phyloP scores from a whole-genome alignment of 2,797 vertebrate genomes.

The Channallabes apus region DNA sequence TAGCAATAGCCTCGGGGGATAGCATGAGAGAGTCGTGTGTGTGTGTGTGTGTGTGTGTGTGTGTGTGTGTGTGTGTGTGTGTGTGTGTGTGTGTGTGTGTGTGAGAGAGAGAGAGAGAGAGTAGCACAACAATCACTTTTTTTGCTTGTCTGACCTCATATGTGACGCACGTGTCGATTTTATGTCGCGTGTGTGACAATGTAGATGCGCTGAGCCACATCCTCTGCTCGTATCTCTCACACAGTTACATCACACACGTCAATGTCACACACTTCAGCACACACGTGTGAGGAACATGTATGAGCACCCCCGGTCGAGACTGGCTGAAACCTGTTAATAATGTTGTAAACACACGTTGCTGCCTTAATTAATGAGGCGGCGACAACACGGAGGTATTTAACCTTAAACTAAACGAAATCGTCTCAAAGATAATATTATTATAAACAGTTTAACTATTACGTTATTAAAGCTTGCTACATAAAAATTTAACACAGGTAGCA shows the following conservation, averaged over 20 bases:
- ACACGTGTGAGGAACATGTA: background rate
- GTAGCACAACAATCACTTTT: constrained; percentile 13
- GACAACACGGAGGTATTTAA: background rate
- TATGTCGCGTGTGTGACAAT: constrained; percentile 18
- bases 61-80: too few species aligned
- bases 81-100: too few species aligned
- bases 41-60: background rate
- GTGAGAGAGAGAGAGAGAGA: background rate
- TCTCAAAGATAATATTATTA: background rate
- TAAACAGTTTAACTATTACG: background rate
- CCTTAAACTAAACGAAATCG: background rate
- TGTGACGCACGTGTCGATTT: constrained; percentile 41
- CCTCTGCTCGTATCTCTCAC: background rate
- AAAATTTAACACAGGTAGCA: too few species aligned
- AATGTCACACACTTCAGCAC: background rate
- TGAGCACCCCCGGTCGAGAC: background rate
- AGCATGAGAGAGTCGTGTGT: background rate
- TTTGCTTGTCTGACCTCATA: constrained; percentile 50
- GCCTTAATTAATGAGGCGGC: background rate
- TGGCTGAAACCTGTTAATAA: background rate
- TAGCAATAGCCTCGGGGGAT: constrained; percentile 40
- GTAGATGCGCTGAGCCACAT: background rate
- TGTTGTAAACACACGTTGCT: background rate
- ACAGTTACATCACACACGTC: constrained; percentile 9
- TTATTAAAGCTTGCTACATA: too few species aligned